Conservation (phyloP, 2,888 invertebrate genomes). For the Meganola albula region DNA sequence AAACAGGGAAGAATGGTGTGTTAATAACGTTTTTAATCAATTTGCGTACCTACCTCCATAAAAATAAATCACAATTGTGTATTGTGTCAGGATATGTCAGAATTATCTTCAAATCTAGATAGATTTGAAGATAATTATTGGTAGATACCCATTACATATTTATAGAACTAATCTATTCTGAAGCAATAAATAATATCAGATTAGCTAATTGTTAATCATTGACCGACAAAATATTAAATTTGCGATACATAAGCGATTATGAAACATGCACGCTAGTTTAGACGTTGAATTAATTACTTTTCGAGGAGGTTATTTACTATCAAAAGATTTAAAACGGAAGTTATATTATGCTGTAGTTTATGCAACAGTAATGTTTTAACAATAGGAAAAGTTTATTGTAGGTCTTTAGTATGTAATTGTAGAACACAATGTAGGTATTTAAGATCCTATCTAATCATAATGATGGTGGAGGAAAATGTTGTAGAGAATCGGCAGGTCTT, state of each 20-base stretch:
- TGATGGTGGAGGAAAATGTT: too few species aligned
- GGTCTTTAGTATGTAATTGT: constrained; percentile 13
- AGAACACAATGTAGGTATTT: too few species aligned
- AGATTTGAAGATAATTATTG: neutral
- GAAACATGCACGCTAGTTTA: constrained; percentile 15
- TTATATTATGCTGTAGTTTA: constrained; percentile 12
- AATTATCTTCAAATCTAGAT: too few species aligned
- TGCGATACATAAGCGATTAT: constrained; percentile 16
- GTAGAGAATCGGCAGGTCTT: too few species aligned
- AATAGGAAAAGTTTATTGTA: constrained; percentile 13
- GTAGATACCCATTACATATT: too few species aligned
- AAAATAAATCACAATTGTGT: too few species aligned
- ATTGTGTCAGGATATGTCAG: too few species aligned
- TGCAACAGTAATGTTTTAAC: constrained; percentile 12
- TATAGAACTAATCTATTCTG: neutral
- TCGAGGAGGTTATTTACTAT: constrained; percentile 10
- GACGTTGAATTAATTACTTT: constrained; percentile 10
- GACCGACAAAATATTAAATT: constrained; percentile 5
- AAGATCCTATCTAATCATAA: too few species aligned
- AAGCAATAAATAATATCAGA: neutral
- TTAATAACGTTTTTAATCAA: too few species aligned
- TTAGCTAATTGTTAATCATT: neutral
- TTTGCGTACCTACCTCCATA: too few species aligned
- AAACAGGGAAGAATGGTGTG: too few species aligned
- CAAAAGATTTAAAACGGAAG: constrained; percentile 11